These are phyloP conservation scores for Idaea straminata DNA, from an alignment of 2,888 invertebrate genomes.

Conservation along the genomic window DNA sequence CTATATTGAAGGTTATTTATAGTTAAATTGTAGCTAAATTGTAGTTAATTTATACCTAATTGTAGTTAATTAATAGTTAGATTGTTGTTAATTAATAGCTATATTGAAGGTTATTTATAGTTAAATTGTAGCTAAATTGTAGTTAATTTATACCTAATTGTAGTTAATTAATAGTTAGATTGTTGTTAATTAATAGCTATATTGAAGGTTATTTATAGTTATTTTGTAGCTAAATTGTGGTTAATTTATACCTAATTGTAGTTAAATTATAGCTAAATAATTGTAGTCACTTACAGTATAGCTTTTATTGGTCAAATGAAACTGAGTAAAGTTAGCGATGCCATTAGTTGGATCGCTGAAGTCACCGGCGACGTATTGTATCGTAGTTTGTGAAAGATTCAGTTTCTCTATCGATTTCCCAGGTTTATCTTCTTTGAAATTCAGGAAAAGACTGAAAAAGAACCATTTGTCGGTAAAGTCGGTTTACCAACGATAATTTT, in stretches of 20 bases:
- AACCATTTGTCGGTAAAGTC: not conserved
- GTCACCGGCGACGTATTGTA: conserved; percentile 57
- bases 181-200: too few relatives aligned
- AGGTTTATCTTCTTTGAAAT: conserved; percentile 46
- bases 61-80: too few relatives aligned
- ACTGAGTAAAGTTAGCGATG: conserved; percentile 50
- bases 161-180: too few relatives aligned
- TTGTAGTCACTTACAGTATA: conserved; percentile 18
- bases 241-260: not conserved
- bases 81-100: conserved; percentile 1
- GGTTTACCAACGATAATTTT: too few relatives aligned
- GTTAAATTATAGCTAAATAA: not conserved
- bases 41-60: too few relatives aligned
- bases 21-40: too few relatives aligned
- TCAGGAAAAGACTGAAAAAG: conserved; percentile 55
- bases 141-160: not conserved
- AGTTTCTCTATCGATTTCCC: conserved; percentile 46
- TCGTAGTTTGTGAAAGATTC: conserved; percentile 44
- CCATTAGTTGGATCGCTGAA: conserved; percentile 62
- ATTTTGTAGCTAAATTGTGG: not conserved
- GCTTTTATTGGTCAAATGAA: conserved; percentile 42
- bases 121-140: not conserved
- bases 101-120: too few relatives aligned
- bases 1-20: too few relatives aligned
- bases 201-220: too few relatives aligned